Evolutionary conservation across 2,888 invertebrate genomes (phyloP), one percentile per base, ranked within the genome.

Genomic region (Chymomyza caudatula): DNA sequence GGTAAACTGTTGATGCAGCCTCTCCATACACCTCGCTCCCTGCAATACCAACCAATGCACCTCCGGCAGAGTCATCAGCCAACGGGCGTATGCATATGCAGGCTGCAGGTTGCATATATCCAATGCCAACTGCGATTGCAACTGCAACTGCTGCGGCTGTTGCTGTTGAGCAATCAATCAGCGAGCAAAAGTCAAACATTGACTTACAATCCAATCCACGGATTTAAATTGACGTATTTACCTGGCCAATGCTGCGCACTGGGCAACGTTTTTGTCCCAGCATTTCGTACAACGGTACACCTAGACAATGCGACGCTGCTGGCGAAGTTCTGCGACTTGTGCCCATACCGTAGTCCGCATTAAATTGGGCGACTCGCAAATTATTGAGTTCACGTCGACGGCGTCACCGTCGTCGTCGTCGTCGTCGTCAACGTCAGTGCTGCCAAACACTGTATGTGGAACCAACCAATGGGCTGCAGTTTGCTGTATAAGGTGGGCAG

Each of bases 161-260:
- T 85, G 79, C 87, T 84, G 78, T 79, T 85, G 85, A 85, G 87
- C 88, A 88, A 88, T 88, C 87, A 88, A 88, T 88, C 88, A 88
- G 88, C 82, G 75, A 88, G 87, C 88, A 87, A 88, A 88, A 88
- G 87, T 86, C 87, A 88, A 88, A 88, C 88, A 88, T 88, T 88
- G 87, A 87, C 88, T 87, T 83, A 82, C 88, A 88, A 88, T 87
- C 87, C 87, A 87, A 83, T 83, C 80, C 87, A 86, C 87, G 88
- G 88, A 88, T 88, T 83, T 88, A 88, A 88, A 88, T 88, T 87
- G 88, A 79, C 86, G 81, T 88, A 86, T 88, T 88, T 88, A 88
- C 87, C 79, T 78, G 84, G 71, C 73, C 69, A 63, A 57, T 60
- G 63, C 52, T 69, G 69, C 8, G 23, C 54, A n/a, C 54, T 54